Evolutionary conservation across 1,140 invertebrate genomes (phyloP).

Genomic region (Sinella curviseta): DNA sequence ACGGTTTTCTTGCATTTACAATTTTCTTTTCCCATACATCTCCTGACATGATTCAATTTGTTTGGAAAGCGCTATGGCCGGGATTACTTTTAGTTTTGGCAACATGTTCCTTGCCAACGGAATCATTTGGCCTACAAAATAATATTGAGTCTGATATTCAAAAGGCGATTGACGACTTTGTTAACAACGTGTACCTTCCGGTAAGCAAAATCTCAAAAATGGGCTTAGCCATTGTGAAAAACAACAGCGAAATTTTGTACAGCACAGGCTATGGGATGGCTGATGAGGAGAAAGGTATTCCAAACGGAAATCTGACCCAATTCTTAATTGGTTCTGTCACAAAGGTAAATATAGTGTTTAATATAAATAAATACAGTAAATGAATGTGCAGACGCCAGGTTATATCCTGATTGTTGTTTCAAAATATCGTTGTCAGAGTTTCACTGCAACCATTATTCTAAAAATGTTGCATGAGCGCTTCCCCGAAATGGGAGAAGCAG

Average conservation of each 20-base stretch:
- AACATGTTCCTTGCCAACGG: no score
- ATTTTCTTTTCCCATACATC: no score
- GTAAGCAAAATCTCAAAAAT: background rate
- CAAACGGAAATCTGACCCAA: background rate
- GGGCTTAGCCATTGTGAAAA: conserved; percentile 29
- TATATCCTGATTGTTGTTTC: background rate
- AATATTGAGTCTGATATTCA: no score
- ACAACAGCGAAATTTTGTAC: conserved; percentile 12
- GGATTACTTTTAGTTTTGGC: no score
- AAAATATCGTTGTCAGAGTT: no score
- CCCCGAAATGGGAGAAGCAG: conserved; percentile 29
- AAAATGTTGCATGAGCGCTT: conserved; percentile 32
- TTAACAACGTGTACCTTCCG: background rate
- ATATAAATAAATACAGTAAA: no score
- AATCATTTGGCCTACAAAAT: no score
- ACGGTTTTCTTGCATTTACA: no score
- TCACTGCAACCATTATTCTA: conserved; percentile 23
- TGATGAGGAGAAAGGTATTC: conserved; percentile 30
- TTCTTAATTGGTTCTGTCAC: conserved; percentile 36
- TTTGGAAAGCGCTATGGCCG: no score
- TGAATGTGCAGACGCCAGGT: background rate
- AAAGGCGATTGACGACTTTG: no score
- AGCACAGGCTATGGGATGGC: conserved; percentile 29
- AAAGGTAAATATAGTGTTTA: conserved; percentile 35
- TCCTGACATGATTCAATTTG: no score